Evolutionary conservation across 2,797 vertebrate genomes (phyloP).

Genomic region (Scleropages formosus): DNA sequence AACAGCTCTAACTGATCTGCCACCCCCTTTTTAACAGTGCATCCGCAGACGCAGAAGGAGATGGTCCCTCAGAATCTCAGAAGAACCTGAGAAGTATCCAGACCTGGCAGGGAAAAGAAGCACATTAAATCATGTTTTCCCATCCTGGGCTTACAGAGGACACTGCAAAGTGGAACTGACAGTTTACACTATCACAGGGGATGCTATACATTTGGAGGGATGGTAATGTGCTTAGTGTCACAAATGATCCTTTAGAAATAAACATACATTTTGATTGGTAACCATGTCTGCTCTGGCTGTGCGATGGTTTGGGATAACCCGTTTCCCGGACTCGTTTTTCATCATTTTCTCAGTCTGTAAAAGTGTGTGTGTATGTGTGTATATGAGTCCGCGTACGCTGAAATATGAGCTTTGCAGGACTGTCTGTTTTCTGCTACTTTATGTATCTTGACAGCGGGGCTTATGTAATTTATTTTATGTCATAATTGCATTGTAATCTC

Average conservation of each 20-base stretch:
- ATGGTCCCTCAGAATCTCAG: background rate
- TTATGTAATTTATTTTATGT: background rate
- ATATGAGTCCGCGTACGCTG: background rate
- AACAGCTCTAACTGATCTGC: too few relatives aligned
- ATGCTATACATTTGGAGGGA: constrained; percentile 74
- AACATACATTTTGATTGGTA: constrained; percentile 74
- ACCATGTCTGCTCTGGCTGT: constrained; percentile 62
- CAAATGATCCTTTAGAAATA: constrained; percentile 67
- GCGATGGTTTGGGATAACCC: constrained; percentile 77
- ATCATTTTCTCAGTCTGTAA: constrained; percentile 78
- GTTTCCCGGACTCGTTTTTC: constrained; percentile 81
- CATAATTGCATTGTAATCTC: too few relatives aligned
- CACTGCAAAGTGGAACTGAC: constrained; percentile 72
- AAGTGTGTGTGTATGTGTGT: constrained; percentile 28
- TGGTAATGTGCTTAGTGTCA: constrained; percentile 76
- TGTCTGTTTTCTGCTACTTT: background rate
- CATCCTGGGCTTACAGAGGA: constrained; percentile 73
- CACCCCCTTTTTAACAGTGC: too few relatives aligned
- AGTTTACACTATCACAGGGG: constrained; percentile 69
- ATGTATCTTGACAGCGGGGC: background rate
- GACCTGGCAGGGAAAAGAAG: constrained; percentile 62
- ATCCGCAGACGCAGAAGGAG: background rate
- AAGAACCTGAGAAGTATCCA: background rate
- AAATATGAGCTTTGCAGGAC: background rate
- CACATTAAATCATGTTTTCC: constrained; percentile 76